Percentiles rank a stretch among this genome's conserved stretches.
Conservation (phyloP, 2,113 vertebrate species). For the Entelurus aequoreus region DNA sequence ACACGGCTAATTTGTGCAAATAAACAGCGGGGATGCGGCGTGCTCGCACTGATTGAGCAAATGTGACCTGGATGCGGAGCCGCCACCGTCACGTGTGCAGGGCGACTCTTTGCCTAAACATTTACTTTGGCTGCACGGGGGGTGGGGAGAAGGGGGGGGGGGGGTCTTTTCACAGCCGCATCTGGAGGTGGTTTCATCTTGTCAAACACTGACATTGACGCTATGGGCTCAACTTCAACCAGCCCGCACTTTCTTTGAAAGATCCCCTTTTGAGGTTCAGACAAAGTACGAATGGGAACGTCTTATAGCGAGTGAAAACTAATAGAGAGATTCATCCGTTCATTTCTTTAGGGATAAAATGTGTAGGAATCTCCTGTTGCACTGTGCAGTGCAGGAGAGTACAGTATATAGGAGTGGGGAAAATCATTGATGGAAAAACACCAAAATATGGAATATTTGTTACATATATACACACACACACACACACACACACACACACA, state of each 20-base stretch:
- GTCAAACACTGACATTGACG: constrained; percentile 39
- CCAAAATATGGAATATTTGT: too few relatives aligned
- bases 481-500: too few relatives aligned
- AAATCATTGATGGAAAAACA: too few relatives aligned
- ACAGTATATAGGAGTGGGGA: too few relatives aligned
- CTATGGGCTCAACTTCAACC: not conserved
- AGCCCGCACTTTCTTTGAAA: not conserved
- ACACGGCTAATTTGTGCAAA: constrained; percentile 68
- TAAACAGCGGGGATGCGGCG: constrained; percentile 55
- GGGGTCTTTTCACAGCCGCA: constrained; percentile 6
- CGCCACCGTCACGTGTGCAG: constrained; percentile 24
- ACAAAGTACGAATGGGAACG: not conserved
- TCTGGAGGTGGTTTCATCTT: constrained; percentile 46
- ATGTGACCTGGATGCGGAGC: constrained; percentile 29
- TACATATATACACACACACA: too few relatives aligned
- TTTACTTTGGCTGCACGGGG: constrained; percentile 45
- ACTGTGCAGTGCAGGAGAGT: too few relatives aligned
- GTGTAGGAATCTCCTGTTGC: too few relatives aligned
- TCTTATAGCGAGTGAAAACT: too few relatives aligned
- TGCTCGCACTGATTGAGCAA: constrained; percentile 51
- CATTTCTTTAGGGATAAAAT: too few relatives aligned
- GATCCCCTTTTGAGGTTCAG: not conserved
- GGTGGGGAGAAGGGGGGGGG: not conserved
- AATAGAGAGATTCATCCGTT: not conserved
- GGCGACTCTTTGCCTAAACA: constrained; percentile 54